Evolutionary conservation across 2,888 invertebrate genomes (phyloP).

Genomic region (Smittia aterrima): DNA sequence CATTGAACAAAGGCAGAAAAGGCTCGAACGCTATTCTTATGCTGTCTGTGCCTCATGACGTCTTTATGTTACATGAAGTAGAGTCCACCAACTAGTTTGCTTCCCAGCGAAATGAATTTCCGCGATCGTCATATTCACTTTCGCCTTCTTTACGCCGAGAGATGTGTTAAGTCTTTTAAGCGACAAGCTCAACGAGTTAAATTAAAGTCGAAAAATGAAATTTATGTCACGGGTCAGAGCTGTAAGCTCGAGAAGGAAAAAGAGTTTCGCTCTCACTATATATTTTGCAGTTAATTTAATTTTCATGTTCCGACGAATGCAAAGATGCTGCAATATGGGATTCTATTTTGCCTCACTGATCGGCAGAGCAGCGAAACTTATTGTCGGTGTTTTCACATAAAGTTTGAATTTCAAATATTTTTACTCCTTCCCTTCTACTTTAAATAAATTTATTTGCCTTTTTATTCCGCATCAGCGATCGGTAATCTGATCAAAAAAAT

Average conservation of each 20-base stretch:
- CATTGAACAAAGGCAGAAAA: neutral
- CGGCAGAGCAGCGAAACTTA: neutral
- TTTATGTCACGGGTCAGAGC: neutral
- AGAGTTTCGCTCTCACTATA: neutral
- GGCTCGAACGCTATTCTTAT: too few relatives aligned
- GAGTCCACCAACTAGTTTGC: too few relatives aligned
- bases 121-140: too few relatives aligned
- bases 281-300: slow-evolving; percentile 19
- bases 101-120: too few relatives aligned
- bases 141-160: too few relatives aligned
- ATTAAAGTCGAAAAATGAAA: neutral
- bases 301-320: neutral
- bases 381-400: slow-evolving; percentile 18
- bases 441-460: neutral
- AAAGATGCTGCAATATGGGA: slow-evolving; percentile 3
- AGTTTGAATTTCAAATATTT: neutral
- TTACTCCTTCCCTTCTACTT: neutral
- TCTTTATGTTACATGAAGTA: too few relatives aligned
- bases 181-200: neutral
- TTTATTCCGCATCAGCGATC: neutral
- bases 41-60: too few relatives aligned
- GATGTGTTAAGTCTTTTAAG: neutral
- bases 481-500: neutral
- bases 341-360: neutral
- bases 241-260: too few relatives aligned